Evolutionary conservation across 1,140 invertebrate species (phyloP), one percentile per base, ranked within the genome.

Genomic region (Eurosta solidaginis): DNA sequence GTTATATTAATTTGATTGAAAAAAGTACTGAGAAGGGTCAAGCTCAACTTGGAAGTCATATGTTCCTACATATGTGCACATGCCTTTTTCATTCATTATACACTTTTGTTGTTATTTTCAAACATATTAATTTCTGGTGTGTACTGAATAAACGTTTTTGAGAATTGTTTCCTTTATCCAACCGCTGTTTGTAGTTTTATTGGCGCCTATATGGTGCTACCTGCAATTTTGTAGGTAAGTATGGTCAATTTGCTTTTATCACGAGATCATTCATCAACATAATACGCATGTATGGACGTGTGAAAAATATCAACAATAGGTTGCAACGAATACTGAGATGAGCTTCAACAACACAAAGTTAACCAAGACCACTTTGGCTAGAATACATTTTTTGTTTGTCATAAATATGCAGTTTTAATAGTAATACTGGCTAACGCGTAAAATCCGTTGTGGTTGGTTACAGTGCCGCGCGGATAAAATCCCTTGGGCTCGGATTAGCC

Each of bases 1-100:
- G 36, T 63, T 33, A 68, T 68, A 68, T 68, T 68, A 68, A 42
- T 68, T 68, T 68, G 36, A n/a, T 33, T 36, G 33, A 68, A 36
- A 36, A 10, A 68, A 68, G n/a, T n/a, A 68, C 27, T 20, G 27
- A 33, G n/a, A 59, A 29, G 4, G 33, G n/a, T n/a, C n/a, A n/a
- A n/a, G n/a, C n/a, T n/a, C n/a, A 1, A 29, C 0, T 40, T n/a
- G n/a, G 5, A 20, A 40, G 6, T 2, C 25, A 59, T 6, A 54
- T 20, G 7, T 40, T 33, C 17, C 12, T 1, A 49, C 17, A 17
- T 17, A 49, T 49, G 45, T 49, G 3, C n/a, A 17, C n/a, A 49
- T n/a, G 17, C 17, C n/a, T n/a, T n/a, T n/a, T n/a, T n/a, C n/a
- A n/a, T n/a, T n/a, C n/a, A n/a, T n/a, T n/a, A 49, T 17, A 49